Evolutionary conservation across 2,113 vertebrate species (phyloP), one percentile per base, ranked within the genome.

Genomic region (Tauraco erythrolophus): DNA sequence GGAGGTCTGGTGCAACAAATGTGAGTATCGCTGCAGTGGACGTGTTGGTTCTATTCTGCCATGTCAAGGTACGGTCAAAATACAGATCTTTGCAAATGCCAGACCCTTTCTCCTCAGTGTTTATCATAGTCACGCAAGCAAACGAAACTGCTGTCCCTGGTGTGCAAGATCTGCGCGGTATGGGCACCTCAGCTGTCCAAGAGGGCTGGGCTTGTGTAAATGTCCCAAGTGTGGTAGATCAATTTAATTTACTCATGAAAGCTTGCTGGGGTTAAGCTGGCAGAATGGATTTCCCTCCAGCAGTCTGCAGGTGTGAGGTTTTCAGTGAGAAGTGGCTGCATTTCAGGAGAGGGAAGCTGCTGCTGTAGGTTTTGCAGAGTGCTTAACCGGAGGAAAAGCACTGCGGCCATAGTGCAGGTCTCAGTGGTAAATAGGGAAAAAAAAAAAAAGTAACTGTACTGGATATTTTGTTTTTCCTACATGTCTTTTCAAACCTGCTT

Each of bases 1-100:
- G 60, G 84, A 91, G 48, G 48, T 95, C 86, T 94, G 21, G 71
- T 84, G 91, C 70, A 93, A 91, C 70, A 96, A 84, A 88, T 66
- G 74, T n/a, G 83, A 64, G 68, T 61, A 46, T 84, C 19, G 2
- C 91, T 92, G 84, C 87, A n/a, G 65, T 57, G 50, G n/a, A 87
- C 0, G 7, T 76, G 81, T 92, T 0, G 2, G 60, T 87, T 60
- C 89, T 64, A 5, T 60, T 72, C 65, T 74, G 64, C 76, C 78
- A 77, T 91, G 84, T 94, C 84, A 76, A 94, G 81, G 65, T 84
- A 79, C 2, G 9, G 61, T 91, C 74, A 54, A 85, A 95, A 94
- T 65, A 72, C 50, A 28, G 51, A 41, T 64, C 71, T 92, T 35
- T 60, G 65, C 64, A 70, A 74, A 68, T 50, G 71, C 72, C 65